A percentile compares a stretch with the other conserved stretches of the same genome.
These are phyloP conservation scores for Zaprionus bogoriensis DNA, from an alignment of 2,888 invertebrate species.

Conservation along the genomic window DNA sequence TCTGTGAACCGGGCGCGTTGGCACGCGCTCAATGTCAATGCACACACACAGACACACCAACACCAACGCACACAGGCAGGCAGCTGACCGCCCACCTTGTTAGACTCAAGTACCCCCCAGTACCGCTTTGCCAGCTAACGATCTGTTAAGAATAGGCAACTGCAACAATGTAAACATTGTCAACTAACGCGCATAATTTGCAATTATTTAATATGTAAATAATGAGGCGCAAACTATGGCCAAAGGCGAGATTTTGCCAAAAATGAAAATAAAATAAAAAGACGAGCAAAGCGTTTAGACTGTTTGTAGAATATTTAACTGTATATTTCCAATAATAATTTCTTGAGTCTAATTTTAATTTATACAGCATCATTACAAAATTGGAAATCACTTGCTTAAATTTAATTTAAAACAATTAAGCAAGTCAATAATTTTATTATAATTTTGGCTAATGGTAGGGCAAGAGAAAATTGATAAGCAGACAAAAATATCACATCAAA, in stretches of 20 bases:
- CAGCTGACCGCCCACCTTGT: slow-evolving; percentile 3
- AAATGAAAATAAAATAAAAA: not conserved
- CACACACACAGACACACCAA: not conserved
- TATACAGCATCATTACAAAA: no score
- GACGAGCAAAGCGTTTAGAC: no score
- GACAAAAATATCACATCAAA: no score
- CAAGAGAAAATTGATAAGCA: no score
- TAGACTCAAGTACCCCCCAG: not conserved
- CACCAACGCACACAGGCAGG: not conserved
- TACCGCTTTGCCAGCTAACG: slow-evolving; percentile 33
- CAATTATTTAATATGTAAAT: slow-evolving; percentile 5
- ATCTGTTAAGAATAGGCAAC: slow-evolving; percentile 50
- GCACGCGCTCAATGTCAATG: slow-evolving; percentile 61
- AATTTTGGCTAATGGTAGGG: no score
- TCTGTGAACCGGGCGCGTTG: slow-evolving; percentile 34
- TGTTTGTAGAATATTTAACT: no score
- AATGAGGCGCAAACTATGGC: not conserved
- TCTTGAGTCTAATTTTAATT: no score
- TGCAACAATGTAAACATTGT: slow-evolving; percentile 52
- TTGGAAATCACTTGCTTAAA: no score
- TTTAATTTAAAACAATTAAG: no score
- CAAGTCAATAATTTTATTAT: no score
- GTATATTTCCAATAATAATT: no score
- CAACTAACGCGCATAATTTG: slow-evolving; percentile 33
- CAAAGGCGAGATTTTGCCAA: not conserved